Evolutionary conservation across 2,113 vertebrate genomes (phyloP).

Genomic region (Cinclus cinclus): DNA sequence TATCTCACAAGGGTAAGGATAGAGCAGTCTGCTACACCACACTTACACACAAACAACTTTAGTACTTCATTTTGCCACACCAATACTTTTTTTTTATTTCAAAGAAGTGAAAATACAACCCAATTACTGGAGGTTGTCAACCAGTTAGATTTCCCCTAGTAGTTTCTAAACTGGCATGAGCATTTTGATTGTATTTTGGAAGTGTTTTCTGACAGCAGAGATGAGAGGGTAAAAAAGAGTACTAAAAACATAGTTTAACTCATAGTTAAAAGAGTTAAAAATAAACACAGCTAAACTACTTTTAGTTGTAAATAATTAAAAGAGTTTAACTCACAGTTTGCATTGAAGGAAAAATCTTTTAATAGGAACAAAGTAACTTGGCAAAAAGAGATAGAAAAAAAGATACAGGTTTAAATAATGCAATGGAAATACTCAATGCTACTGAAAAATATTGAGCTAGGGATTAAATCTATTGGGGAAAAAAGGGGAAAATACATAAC

Average conservation of each 20-base stretch:
- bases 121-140: not conserved
- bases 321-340: not conserved
- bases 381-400: not conserved
- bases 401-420: not conserved
- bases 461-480: not conserved
- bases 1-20: not conserved
- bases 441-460: not conserved
- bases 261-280: not conserved
- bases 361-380: not conserved
- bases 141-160: not conserved
- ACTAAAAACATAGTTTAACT: not conserved
- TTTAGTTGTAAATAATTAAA: not conserved
- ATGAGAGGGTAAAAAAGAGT: accelerated
- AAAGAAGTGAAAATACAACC: not conserved
- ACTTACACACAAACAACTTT: not conserved
- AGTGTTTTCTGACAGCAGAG: not conserved
- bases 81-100: not conserved
- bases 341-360: not conserved
- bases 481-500: not conserved
- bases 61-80: not conserved
- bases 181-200: not conserved
- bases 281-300: not conserved
- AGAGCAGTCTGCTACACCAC: not conserved
- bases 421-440: not conserved
- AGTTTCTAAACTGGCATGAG: not conserved